A percentile compares a stretch with the other conserved stretches of the same genome.
These are phyloP conservation scores for Cuniculus paca DNA, from an alignment of 2,797 vertebrate species.

Conservation along the genomic window DNA sequence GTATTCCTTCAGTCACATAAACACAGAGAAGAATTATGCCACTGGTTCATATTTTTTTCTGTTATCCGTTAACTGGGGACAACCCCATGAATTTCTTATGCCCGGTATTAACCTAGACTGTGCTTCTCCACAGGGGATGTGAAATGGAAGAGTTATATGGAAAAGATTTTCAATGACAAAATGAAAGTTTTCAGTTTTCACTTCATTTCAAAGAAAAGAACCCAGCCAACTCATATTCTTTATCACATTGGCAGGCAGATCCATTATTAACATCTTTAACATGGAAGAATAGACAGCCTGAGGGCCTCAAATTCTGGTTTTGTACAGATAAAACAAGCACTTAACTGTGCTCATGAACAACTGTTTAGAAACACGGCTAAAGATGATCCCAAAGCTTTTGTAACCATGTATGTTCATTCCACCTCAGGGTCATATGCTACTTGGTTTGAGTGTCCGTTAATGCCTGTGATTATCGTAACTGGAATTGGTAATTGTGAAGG, in stretches of 20 bases:
- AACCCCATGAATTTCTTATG: slow-evolving; percentile 61
- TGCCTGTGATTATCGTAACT: slow-evolving; percentile 82
- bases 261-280: slow-evolving; percentile 85
- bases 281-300: slow-evolving; percentile 78
- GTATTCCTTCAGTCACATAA: slow-evolving; percentile 26
- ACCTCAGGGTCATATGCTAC: not conserved
- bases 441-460: slow-evolving; percentile 59
- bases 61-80: slow-evolving; percentile 5
- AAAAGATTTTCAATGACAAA: slow-evolving; percentile 83
- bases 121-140: slow-evolving; percentile 42
- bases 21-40: slow-evolving; percentile 7
- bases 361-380: slow-evolving; percentile 72
- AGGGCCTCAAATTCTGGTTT: slow-evolving; percentile 76
- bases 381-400: slow-evolving; percentile 65
- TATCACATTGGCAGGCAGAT: slow-evolving; percentile 76
- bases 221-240: slow-evolving; percentile 76
- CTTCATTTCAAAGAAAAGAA: slow-evolving; percentile 82
- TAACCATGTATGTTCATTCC: slow-evolving; percentile 59
- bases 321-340: slow-evolving; percentile 78
- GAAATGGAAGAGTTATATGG: slow-evolving; percentile 68
- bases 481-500: slow-evolving; percentile 76
- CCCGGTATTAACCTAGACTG: slow-evolving; percentile 24
- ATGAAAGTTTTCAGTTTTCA: slow-evolving; percentile 80
- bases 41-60: not conserved
- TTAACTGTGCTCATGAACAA: slow-evolving; percentile 60